phyloP scores from a whole-genome alignment of 1,140 invertebrate genomes.

The Papilio xuthus region DNA sequence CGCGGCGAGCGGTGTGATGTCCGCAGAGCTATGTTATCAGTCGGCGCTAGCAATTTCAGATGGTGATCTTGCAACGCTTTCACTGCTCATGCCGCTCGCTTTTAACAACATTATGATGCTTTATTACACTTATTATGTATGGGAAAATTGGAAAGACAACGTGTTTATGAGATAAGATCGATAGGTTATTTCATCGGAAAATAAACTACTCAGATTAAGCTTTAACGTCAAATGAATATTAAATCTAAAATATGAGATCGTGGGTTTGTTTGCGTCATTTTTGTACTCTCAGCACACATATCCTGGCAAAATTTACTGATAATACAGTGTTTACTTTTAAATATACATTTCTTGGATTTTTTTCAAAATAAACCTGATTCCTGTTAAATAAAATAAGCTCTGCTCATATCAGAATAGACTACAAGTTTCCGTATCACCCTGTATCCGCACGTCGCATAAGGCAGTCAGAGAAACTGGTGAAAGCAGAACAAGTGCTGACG shows the following conservation, averaged over 20 bases:
- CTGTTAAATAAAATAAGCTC: not conserved
- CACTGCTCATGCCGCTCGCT: not conserved
- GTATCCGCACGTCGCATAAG: not conserved
- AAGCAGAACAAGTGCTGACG: slow-evolving; percentile 37
- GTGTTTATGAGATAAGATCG: not conserved
- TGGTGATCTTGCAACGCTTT: slow-evolving; percentile 20
- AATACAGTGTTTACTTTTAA: too few relatives aligned
- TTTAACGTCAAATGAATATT: too few relatives aligned
- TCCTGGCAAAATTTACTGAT: too few relatives aligned
- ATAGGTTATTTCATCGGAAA: too few relatives aligned
- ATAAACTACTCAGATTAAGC: too few relatives aligned
- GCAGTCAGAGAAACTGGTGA: slow-evolving; percentile 43
- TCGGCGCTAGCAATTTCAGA: slow-evolving; percentile 23
- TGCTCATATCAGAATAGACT: not conserved
- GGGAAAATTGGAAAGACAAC: not conserved
- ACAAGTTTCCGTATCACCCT: not conserved
- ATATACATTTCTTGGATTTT: too few relatives aligned
- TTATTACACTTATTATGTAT: slow-evolving; percentile 22
- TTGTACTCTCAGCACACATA: too few relatives aligned
- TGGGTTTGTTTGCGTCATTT: too few relatives aligned
- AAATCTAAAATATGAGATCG: too few relatives aligned
- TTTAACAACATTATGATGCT: not conserved
- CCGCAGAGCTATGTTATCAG: not conserved
- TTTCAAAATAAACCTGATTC: not conserved
- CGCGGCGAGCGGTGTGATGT: too few relatives aligned